phyloP scores from a whole-genome alignment of 2,888 invertebrate genomes.

The Homarus gammarus region DNA sequence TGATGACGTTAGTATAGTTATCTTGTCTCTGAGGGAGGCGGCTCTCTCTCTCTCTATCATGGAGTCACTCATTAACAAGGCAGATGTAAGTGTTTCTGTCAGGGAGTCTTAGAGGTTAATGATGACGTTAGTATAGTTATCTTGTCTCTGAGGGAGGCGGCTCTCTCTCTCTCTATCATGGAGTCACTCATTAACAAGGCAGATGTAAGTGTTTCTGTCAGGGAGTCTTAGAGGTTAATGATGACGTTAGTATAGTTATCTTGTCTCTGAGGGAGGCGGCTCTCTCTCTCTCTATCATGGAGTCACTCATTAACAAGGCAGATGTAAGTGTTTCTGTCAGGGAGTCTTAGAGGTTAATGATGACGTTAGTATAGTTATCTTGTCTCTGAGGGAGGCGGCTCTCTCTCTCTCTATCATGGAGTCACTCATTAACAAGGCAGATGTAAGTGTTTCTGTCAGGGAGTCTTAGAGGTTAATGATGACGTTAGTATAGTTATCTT shows the following conservation, averaged over 20 bases:
- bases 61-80: conserved; percentile 68
- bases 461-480: neutral
- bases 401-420: no score
- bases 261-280: no score
- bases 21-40: no score
- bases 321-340: conserved; percentile 57
- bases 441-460: conserved; percentile 52
- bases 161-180: no score
- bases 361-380: neutral
- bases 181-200: conserved; percentile 70
- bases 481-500: neutral
- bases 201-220: conserved; percentile 57
- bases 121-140: neutral
- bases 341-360: neutral
- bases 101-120: neutral
- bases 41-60: no score
- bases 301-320: conserved; percentile 68
- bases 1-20: neutral
- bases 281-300: no score
- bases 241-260: neutral
- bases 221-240: neutral
- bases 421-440: conserved; percentile 68
- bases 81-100: conserved; percentile 61
- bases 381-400: no score
- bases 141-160: no score